A percentile compares a stretch with the other conserved stretches of the same genome.
These are phyloP conservation scores for Sarcophilus harrisii DNA, from an alignment of 2,797 vertebrate species.

Conservation along the genomic window DNA sequence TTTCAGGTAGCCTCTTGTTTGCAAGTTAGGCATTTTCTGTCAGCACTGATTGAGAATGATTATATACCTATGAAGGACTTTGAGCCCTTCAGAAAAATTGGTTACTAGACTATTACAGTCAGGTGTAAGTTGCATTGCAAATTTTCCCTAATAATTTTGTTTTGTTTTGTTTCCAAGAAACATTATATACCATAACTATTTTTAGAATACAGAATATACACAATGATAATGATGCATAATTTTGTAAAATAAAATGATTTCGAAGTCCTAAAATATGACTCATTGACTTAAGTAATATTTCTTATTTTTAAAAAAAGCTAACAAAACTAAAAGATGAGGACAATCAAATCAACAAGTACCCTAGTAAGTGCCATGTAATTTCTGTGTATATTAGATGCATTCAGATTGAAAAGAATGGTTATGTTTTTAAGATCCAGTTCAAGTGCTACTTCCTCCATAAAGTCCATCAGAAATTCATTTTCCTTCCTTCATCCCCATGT, in stretches of 20 bases:
- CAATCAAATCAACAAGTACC: not conserved
- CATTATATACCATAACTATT: not conserved
- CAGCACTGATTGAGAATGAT: not conserved
- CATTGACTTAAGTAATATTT: not conserved
- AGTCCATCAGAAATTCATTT: not conserved
- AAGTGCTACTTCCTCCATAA: not conserved
- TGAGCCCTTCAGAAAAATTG: not conserved
- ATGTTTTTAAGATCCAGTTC: not conserved
- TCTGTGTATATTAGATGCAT: not conserved
- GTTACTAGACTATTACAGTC: not conserved
- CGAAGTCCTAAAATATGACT: not conserved
- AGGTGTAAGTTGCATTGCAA: not conserved
- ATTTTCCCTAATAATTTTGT: not conserved
- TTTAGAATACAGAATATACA: not conserved
- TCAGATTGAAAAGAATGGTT: not conserved
- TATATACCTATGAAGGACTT: not conserved
- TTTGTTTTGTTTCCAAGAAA: not conserved
- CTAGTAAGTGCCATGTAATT: not conserved
- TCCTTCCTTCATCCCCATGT: not conserved
- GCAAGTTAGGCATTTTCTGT: not conserved
- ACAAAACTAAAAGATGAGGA: not conserved
- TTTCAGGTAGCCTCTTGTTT: conserved; percentile 45
- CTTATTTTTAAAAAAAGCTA: not conserved
- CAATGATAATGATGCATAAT: not conserved
- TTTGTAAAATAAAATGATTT: not conserved